Evolutionary conservation across 2,888 invertebrate species (phyloP).

Genomic region (Cerastoderma edule): DNA sequence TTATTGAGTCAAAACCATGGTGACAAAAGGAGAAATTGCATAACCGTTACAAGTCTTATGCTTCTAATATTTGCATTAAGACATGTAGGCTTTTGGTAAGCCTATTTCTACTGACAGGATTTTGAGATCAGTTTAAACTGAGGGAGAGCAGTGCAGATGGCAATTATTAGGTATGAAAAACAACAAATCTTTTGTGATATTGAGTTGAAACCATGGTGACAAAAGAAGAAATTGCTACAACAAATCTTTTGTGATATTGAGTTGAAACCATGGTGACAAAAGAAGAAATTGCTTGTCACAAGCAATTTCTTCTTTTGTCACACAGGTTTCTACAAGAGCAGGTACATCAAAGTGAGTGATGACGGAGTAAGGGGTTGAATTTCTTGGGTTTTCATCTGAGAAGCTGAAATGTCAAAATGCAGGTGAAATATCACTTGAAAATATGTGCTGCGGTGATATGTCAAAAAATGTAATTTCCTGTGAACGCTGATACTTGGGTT

Average conservation of each 20-base stretch:
- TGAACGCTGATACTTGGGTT: too few relatives aligned
- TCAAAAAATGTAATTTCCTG: slow-evolving; percentile 22
- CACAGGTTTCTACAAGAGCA: slow-evolving; percentile 4
- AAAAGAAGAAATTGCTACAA: slow-evolving; percentile 12
- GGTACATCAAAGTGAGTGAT: neutral
- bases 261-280: neutral
- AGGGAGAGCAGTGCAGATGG: too few relatives aligned
- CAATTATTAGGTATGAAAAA: too few relatives aligned
- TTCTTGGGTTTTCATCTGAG: too few relatives aligned
- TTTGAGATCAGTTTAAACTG: too few relatives aligned
- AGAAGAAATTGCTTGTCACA: slow-evolving; percentile 8
- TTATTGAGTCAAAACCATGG: neutral
- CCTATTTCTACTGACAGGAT: too few relatives aligned
- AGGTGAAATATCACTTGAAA: slow-evolving; percentile 15
- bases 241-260: too few relatives aligned
- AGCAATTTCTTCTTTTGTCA: slow-evolving; percentile 5
- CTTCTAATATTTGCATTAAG: too few relatives aligned
- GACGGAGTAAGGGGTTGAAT: neutral
- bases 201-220: neutral
- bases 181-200: too few relatives aligned
- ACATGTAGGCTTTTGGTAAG: too few relatives aligned
- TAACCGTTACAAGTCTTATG: too few relatives aligned
- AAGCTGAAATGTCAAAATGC: slow-evolving; percentile 7
- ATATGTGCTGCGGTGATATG: slow-evolving; percentile 16
- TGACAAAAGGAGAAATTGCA: slow-evolving; percentile 8